Evolutionary conservation across 2,113 vertebrate species (phyloP), one percentile per base, ranked within the genome.

Genomic region (Takifugu flavidus): DNA sequence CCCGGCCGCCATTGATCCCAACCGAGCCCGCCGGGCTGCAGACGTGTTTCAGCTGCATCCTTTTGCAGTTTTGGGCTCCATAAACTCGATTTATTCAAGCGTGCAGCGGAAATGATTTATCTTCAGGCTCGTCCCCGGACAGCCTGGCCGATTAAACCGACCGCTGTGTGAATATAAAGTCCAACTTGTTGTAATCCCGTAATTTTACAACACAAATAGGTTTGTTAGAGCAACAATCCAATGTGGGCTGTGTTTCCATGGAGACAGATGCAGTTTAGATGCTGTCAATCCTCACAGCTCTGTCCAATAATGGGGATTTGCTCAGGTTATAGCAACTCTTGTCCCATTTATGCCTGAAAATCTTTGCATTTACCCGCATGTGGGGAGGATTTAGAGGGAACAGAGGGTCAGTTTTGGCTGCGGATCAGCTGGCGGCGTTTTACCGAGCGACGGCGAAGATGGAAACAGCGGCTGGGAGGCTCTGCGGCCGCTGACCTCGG

Each of bases 1-100:
- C 64, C 74, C 26, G 14, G 34, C 34, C 27, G 42, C 25, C 53
- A 75, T 44, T 46, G 63, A 71, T 82, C 68, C 14, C 10, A 51
- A 52, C 34, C 0, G 51, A 43, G 66, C 34, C 27, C 7, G 13
- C 60, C 25, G 60, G 25, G 5, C 15, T 0, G 59, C 49, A 13
- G 39, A n/a, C 42, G 52, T 64, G 49, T 42, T 61, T 67, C 49
- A 75, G 42, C 45, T 50, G 1, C 58, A 54, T 27, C 29, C 4
- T 45, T 12, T 45, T 15, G 44, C 14, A 45, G 44, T 45, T 45
- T 45, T 45, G 44, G 1, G 44, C 42, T 43, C 5, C 42, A 43
- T 5, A 43, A 43, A 45, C 2, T 6, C 1, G 6, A 31, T 3
- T 31, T 4, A 31, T 31, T 31, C 29, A 29, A 29, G 29, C 29